phyloP scores from a whole-genome alignment of 2,797 vertebrate species.

The Ibycter americanus region DNA sequence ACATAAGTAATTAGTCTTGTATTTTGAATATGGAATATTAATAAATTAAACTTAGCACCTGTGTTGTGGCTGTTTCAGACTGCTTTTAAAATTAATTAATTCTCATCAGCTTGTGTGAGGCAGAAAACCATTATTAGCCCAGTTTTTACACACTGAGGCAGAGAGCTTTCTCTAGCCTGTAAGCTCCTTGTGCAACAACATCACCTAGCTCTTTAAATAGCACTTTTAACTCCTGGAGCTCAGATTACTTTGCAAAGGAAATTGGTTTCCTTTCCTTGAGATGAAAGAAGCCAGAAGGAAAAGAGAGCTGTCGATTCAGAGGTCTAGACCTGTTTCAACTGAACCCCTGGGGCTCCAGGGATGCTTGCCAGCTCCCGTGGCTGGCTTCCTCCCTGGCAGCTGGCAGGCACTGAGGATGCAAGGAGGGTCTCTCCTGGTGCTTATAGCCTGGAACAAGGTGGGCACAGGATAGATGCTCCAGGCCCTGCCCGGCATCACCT shows the following conservation, averaged over 20 bases:
- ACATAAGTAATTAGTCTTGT: neutral
- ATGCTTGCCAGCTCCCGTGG: neutral
- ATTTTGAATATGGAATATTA: conserved; percentile 22
- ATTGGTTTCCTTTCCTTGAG: conserved; percentile 7
- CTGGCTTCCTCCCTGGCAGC: neutral
- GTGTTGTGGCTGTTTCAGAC: neutral
- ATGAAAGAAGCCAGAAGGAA: neutral
- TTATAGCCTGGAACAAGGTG: neutral
- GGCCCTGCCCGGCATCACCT: fast-evolving
- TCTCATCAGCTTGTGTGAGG: neutral
- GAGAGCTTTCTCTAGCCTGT: neutral
- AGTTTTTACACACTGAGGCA: neutral
- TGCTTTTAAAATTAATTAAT: conserved; percentile 35
- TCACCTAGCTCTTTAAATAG: neutral
- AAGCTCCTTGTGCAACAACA: neutral
- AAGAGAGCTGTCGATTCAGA: neutral
- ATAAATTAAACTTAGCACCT: conserved; percentile 5
- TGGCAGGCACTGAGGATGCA: fast-evolving
- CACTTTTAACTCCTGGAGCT: conserved; percentile 21
- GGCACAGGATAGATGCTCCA: neutral
- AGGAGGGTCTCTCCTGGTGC: neutral
- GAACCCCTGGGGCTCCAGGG: neutral
- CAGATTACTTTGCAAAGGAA: conserved; percentile 33
- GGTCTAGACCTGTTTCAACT: neutral
- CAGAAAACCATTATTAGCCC: conserved; percentile 39